Evolutionary conservation across 2,888 invertebrate species (phyloP).

Genomic region (Saturnia japonica): DNA sequence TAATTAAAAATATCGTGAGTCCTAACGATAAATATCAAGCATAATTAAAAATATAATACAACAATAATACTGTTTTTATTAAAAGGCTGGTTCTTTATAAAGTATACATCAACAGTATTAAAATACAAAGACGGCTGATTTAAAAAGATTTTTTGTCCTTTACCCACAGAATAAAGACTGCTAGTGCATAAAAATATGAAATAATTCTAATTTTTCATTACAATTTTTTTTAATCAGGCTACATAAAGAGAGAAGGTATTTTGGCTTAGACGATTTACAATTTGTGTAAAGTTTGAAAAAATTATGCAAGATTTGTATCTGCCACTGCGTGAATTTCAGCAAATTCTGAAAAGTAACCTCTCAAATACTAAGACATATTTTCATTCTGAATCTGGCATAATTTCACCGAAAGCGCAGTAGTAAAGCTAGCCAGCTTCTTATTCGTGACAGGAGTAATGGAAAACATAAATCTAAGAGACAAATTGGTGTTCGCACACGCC

Average conservation of each 20-base stretch:
- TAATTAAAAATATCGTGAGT: background rate
- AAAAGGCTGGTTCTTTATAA: too few species aligned
- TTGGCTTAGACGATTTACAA: background rate
- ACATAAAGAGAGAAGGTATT: too few species aligned
- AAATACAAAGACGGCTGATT: too few species aligned
- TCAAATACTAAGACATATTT: constrained; percentile 8
- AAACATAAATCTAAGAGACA: constrained; percentile 74
- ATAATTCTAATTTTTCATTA: too few species aligned
- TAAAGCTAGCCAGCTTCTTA: constrained; percentile 52
- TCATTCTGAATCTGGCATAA: constrained; percentile 23
- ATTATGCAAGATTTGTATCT: background rate
- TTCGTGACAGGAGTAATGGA: constrained; percentile 64
- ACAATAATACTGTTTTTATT: too few species aligned
- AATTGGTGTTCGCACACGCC: constrained; percentile 64
- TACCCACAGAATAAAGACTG: too few species aligned
- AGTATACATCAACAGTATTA: too few species aligned
- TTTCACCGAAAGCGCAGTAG: constrained; percentile 28
- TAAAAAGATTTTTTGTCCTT: too few species aligned
- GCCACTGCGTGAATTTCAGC: background rate
- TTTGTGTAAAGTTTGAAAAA: background rate
- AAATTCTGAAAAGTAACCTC: background rate
- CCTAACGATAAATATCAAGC: too few species aligned
- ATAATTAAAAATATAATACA: too few species aligned
- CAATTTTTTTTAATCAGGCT: too few species aligned
- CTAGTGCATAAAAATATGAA: too few species aligned